Conservation (phyloP, 2,113 vertebrate genomes). For the Chaenogobius annularis region DNA sequence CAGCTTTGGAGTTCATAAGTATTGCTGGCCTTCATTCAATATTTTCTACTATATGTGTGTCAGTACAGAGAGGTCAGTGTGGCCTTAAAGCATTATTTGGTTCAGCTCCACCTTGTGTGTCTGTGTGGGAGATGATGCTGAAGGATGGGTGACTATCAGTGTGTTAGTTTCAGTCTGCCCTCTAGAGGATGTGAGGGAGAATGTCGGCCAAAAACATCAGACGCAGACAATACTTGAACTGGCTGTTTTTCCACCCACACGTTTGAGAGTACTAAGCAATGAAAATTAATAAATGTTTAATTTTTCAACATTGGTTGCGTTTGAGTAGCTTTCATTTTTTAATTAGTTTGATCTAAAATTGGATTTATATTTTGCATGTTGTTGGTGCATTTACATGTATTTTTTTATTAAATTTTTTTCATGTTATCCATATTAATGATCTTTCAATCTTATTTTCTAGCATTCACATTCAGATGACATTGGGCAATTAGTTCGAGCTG, state of each 20-base stretch:
- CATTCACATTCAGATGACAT: too few species aligned
- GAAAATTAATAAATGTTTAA: not conserved
- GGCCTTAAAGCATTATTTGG: conserved; percentile 45
- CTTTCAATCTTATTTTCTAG: too few species aligned
- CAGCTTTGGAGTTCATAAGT: conserved; percentile 48
- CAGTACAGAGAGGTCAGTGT: conserved; percentile 37
- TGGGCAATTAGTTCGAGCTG: too few species aligned
- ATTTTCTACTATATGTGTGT: conserved; percentile 49
- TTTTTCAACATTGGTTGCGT: too few species aligned
- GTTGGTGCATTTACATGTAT: too few species aligned
- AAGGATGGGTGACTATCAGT: not conserved
- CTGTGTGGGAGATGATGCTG: conserved; percentile 15
- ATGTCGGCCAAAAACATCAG: not conserved
- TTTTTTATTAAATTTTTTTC: too few species aligned
- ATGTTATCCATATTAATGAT: too few species aligned
- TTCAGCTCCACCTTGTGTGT: conserved; percentile 11
- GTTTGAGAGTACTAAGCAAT: not conserved
- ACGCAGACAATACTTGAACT: too few species aligned
- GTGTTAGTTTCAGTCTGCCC: conserved; percentile 59
- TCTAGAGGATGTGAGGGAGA: conserved; percentile 59
- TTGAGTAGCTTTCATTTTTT: too few species aligned
- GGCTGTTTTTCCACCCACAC: not conserved
- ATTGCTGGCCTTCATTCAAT: conserved; percentile 23
- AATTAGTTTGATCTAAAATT: too few species aligned
- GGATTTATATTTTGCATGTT: too few species aligned